phyloP scores from a whole-genome alignment of 2,797 vertebrate genomes.

The Vespertilio murinus region DNA sequence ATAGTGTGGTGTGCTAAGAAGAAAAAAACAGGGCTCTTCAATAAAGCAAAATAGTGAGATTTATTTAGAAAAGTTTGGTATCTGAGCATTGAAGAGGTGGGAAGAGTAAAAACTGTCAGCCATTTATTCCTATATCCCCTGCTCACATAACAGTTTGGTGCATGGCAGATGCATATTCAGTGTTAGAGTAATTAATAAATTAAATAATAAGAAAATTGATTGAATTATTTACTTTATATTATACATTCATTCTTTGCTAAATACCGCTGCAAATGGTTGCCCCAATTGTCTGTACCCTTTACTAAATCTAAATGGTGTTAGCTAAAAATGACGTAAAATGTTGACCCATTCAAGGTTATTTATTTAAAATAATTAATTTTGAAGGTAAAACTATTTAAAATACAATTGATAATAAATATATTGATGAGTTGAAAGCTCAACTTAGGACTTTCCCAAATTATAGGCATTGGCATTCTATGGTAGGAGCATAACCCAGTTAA shows the following conservation, averaged over 20 bases:
- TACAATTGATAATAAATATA: background rate
- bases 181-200: background rate
- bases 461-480: background rate
- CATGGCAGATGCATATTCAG: background rate
- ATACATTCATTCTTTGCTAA: background rate
- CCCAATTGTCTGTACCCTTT: background rate
- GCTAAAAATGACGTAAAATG: background rate
- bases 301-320: background rate
- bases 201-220: background rate
- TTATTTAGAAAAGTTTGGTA: background rate
- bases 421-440: background rate
- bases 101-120: background rate
- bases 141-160: background rate
- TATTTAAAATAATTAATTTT: background rate
- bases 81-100: background rate
- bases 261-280: background rate
- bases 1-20: background rate
- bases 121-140: background rate
- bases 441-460: background rate
- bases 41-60: background rate
- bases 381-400: conserved; percentile 1
- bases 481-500: background rate
- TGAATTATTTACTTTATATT: background rate
- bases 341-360: background rate
- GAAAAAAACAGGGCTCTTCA: background rate